These are phyloP conservation scores for Palythoa caribaeorum DNA, from an alignment of 92 coral and sea anemone species.

Conservation along the genomic window DNA sequence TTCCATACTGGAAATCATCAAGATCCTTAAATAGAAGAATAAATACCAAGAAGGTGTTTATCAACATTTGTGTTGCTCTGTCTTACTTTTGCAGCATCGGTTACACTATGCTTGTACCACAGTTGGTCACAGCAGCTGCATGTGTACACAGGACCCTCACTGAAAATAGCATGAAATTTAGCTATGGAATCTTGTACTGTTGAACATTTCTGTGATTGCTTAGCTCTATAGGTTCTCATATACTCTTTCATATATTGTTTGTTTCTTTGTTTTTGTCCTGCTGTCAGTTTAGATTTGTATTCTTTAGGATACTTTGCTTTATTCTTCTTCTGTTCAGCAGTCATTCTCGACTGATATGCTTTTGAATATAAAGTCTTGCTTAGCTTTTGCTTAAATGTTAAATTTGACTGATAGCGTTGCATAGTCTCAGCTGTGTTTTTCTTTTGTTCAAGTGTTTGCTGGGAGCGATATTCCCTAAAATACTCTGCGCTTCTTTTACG, in stretches of 20 bases:
- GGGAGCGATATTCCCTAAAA: not conserved
- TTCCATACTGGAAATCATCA: constrained; percentile 64
- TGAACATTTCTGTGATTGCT: not conserved
- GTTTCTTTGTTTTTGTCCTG: not conserved
- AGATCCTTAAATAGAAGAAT: constrained; percentile 61
- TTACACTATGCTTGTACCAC: constrained; percentile 5
- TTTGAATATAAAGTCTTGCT: not conserved
- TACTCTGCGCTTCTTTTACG: not conserved
- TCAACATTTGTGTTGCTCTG: not conserved
- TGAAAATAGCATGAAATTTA: not conserved
- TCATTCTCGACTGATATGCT: constrained; percentile 2
- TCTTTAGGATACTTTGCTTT: not conserved
- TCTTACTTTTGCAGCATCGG: not conserved
- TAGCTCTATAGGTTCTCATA: constrained; percentile 13
- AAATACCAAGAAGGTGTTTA: not conserved
- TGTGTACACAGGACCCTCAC: constrained; percentile 8
- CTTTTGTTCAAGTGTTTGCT: not conserved
- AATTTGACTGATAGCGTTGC: not conserved
- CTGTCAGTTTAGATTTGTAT: constrained; percentile 1
- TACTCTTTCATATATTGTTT: not conserved
- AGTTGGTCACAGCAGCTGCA: constrained; percentile 23
- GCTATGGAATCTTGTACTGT: not conserved
- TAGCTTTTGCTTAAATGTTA: not conserved
- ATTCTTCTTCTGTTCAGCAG: not conserved
- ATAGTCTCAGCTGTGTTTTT: not conserved